A percentile compares a stretch with the other conserved stretches of the same genome.
phyloP scores from a whole-genome alignment of 2,888 invertebrate genomes.

The Halocaridina rubra region DNA sequence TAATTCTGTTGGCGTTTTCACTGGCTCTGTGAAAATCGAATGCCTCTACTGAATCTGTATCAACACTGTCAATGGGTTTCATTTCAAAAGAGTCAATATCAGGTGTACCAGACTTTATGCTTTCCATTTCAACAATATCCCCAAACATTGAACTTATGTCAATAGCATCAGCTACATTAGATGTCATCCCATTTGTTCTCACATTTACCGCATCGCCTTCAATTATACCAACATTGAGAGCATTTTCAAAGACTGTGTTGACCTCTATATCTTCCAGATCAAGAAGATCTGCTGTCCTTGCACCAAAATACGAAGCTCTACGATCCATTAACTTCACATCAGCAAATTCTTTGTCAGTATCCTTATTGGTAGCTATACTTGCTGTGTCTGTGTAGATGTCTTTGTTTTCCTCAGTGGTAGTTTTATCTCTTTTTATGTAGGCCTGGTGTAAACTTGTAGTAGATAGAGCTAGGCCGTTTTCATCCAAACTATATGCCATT shows the following conservation, averaged over 20 bases:
- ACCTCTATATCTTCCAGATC: neutral
- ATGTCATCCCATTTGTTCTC: neutral
- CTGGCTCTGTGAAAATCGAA: no score
- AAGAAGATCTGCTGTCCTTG: neutral
- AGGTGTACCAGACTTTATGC: neutral
- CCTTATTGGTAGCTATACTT: no score
- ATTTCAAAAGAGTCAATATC: neutral
- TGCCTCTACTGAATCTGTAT: neutral
- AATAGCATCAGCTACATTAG: neutral
- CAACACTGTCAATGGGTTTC: neutral
- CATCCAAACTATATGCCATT: no score
- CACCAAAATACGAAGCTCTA: no score
- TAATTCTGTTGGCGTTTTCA: no score
- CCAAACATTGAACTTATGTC: neutral
- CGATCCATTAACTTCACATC: no score
- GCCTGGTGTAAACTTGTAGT: no score
- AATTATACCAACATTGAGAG: neutral
- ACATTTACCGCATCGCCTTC: neutral
- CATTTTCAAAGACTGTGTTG: neutral
- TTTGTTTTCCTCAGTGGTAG: no score
- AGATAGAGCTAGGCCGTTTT: no score
- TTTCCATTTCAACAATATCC: neutral
- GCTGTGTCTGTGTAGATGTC: no score
- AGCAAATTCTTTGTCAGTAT: no score
- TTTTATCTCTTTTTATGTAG: no score